Base-by-base conservation (phyloP, 2,113 vertebrate species). In the Burhinus oedicnemus region DNA sequence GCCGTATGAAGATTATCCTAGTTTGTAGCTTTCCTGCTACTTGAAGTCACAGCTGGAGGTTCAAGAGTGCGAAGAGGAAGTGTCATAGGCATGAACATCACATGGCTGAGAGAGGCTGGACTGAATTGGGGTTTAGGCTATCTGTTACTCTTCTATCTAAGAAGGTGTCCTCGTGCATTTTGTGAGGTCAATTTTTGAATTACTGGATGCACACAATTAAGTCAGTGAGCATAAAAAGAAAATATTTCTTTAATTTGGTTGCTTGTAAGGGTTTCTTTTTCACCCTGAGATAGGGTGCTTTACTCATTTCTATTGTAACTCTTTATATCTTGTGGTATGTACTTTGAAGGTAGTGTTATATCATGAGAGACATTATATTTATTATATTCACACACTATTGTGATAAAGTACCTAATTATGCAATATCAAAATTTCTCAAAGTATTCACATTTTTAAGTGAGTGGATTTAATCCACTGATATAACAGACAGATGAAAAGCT, bases 71-170 rank as follows among this genome's bases (percentile, higher is more conserved):
- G 8, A 88, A 92, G 40, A 77, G 23, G 11, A 38, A 15, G 26
- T 29, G 44, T 9, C 0, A 2, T 40, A 12, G 15, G 11, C 1
- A 2, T 9, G 17, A 22, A 40, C 0, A 0, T 44, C 70, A 65
- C 0, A 0, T 2, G 3, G 10, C 12, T 18, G 21, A 64, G 69
- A 36, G 8, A 40, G 2, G 3, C 0, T 70, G 71, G 34, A 4
- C 30, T 66, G 8, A 3, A 3, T 62, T 70, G 66, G 38, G 9
- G 8, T 42, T 71, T 55, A 22, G 20, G 22, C 5, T 65, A 12
- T 42, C 52, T 70, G 10, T 36, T 49, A 62, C 11, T 27, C 14
- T 34, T 45, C 10, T 57, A 1, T 68, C 68, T 66, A 42, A 42
- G 68, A 86, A 82, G 11, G 19, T 64, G 4, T 2, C 17, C 66